A percentile compares a stretch with the other conserved stretches of the same genome.
phyloP scores from a whole-genome alignment of 2,113 vertebrate species.

The Saimiri boliviensis region DNA sequence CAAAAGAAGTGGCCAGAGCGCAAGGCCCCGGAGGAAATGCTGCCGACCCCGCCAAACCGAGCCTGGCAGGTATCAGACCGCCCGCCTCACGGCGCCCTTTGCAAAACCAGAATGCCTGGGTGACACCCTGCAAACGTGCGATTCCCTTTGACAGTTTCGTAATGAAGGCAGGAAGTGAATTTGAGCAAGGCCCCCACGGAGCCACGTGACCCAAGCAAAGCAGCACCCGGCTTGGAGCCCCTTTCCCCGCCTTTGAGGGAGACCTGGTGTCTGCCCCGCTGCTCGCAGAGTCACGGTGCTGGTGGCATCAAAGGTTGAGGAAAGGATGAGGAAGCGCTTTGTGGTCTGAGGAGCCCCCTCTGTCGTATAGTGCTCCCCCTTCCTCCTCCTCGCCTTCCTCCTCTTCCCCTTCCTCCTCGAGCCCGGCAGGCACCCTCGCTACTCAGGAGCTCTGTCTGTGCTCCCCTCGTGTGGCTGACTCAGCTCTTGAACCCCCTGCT shows the following conservation, averaged over 20 bases:
- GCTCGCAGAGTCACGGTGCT: background rate
- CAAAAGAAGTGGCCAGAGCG: slow-evolving; percentile 64
- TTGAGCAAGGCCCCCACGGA: background rate
- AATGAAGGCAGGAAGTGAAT: slow-evolving; percentile 47
- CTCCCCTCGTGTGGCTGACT: background rate
- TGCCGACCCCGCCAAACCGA: background rate
- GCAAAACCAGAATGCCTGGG: slow-evolving; percentile 18
- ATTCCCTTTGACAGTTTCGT: background rate
- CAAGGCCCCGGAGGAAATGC: background rate
- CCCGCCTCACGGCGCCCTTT: background rate
- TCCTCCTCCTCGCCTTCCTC: background rate
- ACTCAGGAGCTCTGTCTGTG: background rate
- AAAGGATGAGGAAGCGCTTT: background rate
- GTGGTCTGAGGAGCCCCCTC: background rate
- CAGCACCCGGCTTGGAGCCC: fast-evolving
- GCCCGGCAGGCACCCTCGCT: no score
- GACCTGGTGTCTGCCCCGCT: fast-evolving
- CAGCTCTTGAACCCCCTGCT: background rate
- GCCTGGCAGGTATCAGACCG: background rate
- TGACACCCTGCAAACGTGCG: fast-evolving
- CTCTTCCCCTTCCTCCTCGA: background rate
- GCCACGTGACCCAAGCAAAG: no score
- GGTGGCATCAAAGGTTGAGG: background rate
- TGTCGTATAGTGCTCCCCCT: background rate
- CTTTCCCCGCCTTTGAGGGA: background rate